These are phyloP conservation scores for Manis javanica DNA, from an alignment of 2,797 vertebrate species.

Conservation along the genomic window DNA sequence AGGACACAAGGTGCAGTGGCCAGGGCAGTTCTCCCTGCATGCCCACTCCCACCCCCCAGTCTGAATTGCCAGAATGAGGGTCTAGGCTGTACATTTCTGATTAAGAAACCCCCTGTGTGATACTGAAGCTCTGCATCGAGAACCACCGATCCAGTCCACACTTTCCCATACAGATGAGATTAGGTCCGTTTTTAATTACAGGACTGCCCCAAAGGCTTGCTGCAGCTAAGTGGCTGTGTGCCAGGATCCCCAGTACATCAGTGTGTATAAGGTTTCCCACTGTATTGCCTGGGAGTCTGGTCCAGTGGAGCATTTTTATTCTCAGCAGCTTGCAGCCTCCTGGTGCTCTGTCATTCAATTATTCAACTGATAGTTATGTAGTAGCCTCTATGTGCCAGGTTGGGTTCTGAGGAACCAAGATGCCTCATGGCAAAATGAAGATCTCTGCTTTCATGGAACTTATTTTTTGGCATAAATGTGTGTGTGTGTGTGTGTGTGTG, in stretches of 20 bases:
- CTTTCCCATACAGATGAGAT: not conserved
- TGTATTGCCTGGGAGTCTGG: not conserved
- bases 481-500: no score
- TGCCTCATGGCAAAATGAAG: not conserved
- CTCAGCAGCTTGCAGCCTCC: not conserved
- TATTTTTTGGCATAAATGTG: not conserved
- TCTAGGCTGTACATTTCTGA: not conserved
- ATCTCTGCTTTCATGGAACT: not conserved
- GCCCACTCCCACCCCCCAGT: not conserved
- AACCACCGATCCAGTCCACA: not conserved
- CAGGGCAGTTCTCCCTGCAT: not conserved
- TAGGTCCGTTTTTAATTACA: not conserved
- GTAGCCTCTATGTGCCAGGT: not conserved
- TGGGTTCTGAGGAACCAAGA: not conserved
- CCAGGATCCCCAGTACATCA: not conserved
- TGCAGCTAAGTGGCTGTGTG: not conserved
- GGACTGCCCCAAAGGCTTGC: not conserved
- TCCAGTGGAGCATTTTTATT: not conserved
- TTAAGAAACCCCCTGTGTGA: not conserved
- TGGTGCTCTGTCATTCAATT: not conserved
- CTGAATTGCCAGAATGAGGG: not conserved
- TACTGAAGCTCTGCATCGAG: not conserved
- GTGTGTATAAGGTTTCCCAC: not conserved
- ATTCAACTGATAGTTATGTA: not conserved
- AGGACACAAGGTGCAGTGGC: accelerated